Evolutionary conservation across 23 tunicate genomes (phyloP), one percentile per base, ranked within the genome.

Genomic region (Trididemnum miniatum): DNA sequence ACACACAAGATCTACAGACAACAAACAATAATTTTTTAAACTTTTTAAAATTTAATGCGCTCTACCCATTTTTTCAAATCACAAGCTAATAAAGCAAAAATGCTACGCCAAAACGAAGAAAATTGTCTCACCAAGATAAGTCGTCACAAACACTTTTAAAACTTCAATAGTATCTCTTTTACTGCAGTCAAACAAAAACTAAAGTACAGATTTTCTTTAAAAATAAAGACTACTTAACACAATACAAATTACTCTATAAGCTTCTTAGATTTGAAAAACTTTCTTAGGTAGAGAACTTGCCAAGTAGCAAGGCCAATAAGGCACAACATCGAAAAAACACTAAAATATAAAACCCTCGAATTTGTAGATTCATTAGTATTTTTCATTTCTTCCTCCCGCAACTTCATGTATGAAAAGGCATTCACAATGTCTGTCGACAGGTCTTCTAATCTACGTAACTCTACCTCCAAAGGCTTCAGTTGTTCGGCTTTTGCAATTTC

Each of bases 341-440:
- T 91, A 65, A 96, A 96, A 81, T 91, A 96, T 2, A 96, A 50
- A 36, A 96, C 99, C 33, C 99, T 65, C 15, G 94, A 87, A 81
- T 96, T 96, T 79, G 99, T 96, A 18, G 99, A 96, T 80, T 96
- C 98, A 76, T 96, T 96, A 9, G 99, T 96, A 35, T 91, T 93
- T 39, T 96, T 75, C 99, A 96, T 96, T 80, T 96, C 97, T 49
- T 87, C 92, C 66, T 96, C 99, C 4, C 99, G 81, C 36, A 72
- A 64, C 59, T 96, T 96, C 99, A 96, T 96, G 81, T 96, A 96
- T 9, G 86, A 75, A 65, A 96, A 96, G 22, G 94, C 98, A 60
- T 81, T 76, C 28, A 86, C 98, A 52, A 94, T 94, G 4, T 92
- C 88, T 69, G 83, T 76, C 0, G 98, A 94, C 2, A 94, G 86